A percentile compares a stretch with the other conserved stretches of the same genome.
Evolutionary conservation across 1,140 invertebrate genomes (phyloP).

Genomic region (Himalopsyche phryganea): DNA sequence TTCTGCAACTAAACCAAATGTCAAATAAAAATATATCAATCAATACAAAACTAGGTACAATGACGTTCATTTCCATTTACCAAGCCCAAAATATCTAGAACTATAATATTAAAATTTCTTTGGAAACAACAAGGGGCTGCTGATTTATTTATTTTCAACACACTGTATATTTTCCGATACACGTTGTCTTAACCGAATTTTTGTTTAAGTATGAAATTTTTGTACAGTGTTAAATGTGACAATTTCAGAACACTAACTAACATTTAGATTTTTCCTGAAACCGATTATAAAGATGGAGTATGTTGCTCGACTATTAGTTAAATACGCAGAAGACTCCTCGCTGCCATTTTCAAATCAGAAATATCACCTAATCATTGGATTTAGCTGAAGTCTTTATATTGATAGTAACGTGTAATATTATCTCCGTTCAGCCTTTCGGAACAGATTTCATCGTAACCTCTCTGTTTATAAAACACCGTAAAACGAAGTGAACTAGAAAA

Average conservation of each 20-base stretch:
- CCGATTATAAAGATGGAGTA: not conserved
- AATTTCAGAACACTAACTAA: not conserved
- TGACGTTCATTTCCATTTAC: no score
- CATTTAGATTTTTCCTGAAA: not conserved
- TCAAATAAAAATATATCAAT: no score
- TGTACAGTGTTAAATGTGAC: not conserved
- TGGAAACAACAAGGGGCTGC: no score
- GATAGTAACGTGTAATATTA: not conserved
- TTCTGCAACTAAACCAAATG: no score
- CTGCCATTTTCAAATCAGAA: slow-evolving; percentile 1
- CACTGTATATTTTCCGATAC: no score
- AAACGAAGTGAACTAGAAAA: no score
- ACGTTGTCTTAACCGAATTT: no score
- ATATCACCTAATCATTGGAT: slow-evolving; percentile 32
- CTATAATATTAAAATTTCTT: no score
- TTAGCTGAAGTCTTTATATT: slow-evolving; percentile 27
- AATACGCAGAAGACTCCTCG: not conserved
- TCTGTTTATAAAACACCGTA: not conserved
- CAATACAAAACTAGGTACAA: no score
- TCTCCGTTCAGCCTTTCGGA: slow-evolving; percentile 5
- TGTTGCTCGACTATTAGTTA: slow-evolving; percentile 3
- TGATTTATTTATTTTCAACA: no score
- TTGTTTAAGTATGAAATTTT: no score
- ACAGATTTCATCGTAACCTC: not conserved
- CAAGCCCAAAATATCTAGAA: no score